These are phyloP conservation scores for Ceratitis capitata DNA, from an alignment of 1,140 invertebrate genomes.

Conservation along the genomic window DNA sequence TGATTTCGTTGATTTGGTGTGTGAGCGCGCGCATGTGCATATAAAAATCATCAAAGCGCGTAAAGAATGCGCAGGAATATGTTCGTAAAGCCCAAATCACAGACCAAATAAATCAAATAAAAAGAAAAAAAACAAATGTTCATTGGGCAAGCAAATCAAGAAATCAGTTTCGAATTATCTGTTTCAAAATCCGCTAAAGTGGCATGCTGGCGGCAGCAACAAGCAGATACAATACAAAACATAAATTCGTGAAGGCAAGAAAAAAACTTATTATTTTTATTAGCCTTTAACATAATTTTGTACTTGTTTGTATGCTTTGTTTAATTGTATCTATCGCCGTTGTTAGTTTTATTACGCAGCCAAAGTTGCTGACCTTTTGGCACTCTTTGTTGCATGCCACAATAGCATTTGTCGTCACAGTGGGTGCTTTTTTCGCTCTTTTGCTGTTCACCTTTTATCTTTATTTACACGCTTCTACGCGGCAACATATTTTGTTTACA, in stretches of 20 bases:
- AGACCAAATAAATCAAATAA: not conserved
- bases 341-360: not conserved
- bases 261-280: too few relatives aligned
- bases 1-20: not conserved
- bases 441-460: not conserved
- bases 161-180: too few relatives aligned
- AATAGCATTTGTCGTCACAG: constrained; percentile 13
- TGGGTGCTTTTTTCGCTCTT: not conserved
- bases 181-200: not conserved
- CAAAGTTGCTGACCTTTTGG: constrained; percentile 19
- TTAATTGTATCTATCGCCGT: not conserved
- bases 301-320: not conserved
- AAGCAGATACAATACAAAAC: too few relatives aligned
- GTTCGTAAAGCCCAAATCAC: not conserved
- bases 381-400: constrained; percentile 19
- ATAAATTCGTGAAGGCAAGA: too few relatives aligned
- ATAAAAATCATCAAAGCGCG: not conserved
- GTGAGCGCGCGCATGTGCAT: not conserved
- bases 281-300: not conserved
- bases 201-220: not conserved
- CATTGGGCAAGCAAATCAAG: not conserved
- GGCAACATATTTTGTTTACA: not conserved
- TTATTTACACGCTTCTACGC: not conserved
- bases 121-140: not conserved
- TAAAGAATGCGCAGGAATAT: not conserved